phyloP scores from a whole-genome alignment of 30 jellyfish, hydroid and myxozoan species.

The Aurelia aurita complex sp. Pacific region DNA sequence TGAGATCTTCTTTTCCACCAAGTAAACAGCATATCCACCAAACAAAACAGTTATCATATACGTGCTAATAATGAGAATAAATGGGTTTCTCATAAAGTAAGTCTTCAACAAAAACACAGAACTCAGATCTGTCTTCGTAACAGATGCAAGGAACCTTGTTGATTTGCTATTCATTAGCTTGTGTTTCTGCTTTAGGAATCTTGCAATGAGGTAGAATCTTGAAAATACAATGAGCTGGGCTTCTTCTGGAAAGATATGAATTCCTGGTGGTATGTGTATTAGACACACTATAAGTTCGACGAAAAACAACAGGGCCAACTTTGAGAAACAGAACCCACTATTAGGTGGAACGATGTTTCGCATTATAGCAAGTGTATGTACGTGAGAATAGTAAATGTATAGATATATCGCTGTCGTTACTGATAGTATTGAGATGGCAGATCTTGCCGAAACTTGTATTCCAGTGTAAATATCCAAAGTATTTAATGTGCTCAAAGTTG shows the following conservation, averaged over 20 bases:
- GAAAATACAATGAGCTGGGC: conserved; percentile 80
- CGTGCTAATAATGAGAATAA: conserved; percentile 61
- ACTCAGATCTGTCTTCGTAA: conserved; percentile 89
- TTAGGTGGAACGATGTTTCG: conserved; percentile 66
- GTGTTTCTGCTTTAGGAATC: conserved; percentile 90
- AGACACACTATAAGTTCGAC: conserved; percentile 73
- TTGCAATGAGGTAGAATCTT: conserved; percentile 73
- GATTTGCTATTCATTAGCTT: conserved; percentile 90
- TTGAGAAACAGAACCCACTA: conserved; percentile 53
- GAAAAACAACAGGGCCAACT: conserved; percentile 28
- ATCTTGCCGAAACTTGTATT: conserved; percentile 65
- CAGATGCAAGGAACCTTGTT: conserved; percentile 94
- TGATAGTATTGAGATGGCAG: conserved; percentile 66
- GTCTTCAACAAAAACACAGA: conserved; percentile 87
- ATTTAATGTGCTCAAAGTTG: conserved; percentile 29
- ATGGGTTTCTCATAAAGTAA: conserved; percentile 89
- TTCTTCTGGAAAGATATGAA: conserved; percentile 71
- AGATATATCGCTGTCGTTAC: conserved; percentile 60
- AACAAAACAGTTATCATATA: conserved; percentile 67
- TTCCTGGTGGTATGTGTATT: conserved; percentile 88
- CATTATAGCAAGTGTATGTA: conserved; percentile 64
- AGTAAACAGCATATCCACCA: conserved; percentile 93
- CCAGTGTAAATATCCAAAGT: conserved; percentile 64
- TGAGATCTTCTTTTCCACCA: conserved; percentile 67
- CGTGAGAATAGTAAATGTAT: conserved; percentile 66